Conservation (phyloP, 2,888 invertebrate species). For the Thumatha senex region DNA sequence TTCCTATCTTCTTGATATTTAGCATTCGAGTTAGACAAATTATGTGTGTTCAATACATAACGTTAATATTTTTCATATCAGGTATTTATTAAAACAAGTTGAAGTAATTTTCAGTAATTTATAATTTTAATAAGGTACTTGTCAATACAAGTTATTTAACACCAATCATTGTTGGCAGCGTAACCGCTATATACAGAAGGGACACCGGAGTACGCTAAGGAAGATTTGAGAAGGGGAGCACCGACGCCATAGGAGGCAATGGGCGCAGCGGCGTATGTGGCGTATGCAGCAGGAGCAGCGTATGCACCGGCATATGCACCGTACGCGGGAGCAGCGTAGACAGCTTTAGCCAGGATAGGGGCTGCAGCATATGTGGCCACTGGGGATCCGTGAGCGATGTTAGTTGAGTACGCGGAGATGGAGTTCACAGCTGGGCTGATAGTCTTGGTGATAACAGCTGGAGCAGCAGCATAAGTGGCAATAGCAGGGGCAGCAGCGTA, state of each 20-base stretch:
- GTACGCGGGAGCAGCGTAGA: constrained; percentile 66
- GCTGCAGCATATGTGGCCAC: constrained; percentile 45
- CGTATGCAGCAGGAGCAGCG: constrained; percentile 54
- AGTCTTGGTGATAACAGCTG: constrained; percentile 47
- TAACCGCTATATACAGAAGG: constrained; percentile 51
- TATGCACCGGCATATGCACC: constrained; percentile 36
- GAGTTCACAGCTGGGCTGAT: constrained; percentile 48
- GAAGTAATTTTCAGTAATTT: no score
- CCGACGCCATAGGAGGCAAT: constrained; percentile 55
- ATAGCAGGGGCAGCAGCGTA: constrained; percentile 27
- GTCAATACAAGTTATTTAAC: constrained; percentile 55
- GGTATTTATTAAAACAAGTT: no score
- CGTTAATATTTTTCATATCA: no score
- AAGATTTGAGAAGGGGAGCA: constrained; percentile 65
- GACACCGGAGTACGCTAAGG: constrained; percentile 75
- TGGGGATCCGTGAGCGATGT: constrained; percentile 50
- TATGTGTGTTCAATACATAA: no score
- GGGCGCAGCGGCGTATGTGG: constrained; percentile 42
- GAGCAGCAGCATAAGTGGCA: constrained; percentile 72
- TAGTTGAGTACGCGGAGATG: constrained; percentile 65
- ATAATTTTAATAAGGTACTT: no score
- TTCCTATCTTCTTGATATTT: no score
- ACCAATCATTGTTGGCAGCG: constrained; percentile 86
- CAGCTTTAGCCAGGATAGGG: constrained; percentile 52
- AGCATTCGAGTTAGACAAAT: no score